phyloP scores from a whole-genome alignment of 1,140 invertebrate species.

The Brachionus manjavacas region DNA sequence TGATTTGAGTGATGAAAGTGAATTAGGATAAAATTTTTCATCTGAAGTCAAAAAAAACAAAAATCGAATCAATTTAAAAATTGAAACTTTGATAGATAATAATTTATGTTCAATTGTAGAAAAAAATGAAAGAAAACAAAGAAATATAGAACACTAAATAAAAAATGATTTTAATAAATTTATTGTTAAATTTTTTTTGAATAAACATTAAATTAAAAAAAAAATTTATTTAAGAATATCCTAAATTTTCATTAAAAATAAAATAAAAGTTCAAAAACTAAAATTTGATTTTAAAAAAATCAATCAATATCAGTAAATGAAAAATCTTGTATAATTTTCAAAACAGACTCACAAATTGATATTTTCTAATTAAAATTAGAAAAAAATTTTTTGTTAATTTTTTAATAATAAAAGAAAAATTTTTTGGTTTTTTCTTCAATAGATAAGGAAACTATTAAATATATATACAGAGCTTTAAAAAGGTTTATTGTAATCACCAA shows the following conservation, averaged over 20 bases:
- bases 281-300: too few species aligned
- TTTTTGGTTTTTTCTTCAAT: too few species aligned
- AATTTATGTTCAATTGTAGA: neutral
- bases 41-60: neutral
- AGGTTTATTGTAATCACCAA: too few species aligned
- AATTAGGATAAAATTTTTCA: neutral
- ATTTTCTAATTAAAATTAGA: too few species aligned
- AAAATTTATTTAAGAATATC: neutral
- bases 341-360: neutral
- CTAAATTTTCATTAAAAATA: neutral
- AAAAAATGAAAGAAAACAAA: conserved; percentile 1
- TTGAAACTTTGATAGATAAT: neutral
- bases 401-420: too few species aligned
- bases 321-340: neutral
- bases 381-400: too few species aligned
- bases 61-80: neutral
- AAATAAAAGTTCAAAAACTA: too few species aligned
- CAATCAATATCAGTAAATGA: neutral
- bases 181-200: neutral
- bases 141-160: neutral
- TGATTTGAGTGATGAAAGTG: neutral
- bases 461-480: too few species aligned
- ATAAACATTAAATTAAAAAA: neutral
- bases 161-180: neutral
- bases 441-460: too few species aligned